Percentiles rank a stretch among this genome's conserved stretches.
Conservation (phyloP, 2,888 invertebrate species). For the Melitaea athalia region DNA sequence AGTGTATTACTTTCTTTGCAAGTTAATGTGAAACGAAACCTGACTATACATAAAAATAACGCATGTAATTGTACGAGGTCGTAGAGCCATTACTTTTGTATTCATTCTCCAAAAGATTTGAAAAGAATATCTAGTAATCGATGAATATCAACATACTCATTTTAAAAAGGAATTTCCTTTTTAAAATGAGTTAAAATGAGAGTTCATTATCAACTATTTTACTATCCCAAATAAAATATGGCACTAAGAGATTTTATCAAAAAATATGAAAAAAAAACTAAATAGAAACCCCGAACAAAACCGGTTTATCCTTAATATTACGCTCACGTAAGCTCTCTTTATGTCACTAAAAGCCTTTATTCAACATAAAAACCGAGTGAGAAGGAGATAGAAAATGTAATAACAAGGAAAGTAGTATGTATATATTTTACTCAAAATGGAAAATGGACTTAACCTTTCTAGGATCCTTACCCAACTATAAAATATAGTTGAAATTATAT, state of each 20-base stretch:
- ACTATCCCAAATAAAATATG: neutral
- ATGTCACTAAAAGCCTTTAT: constrained; percentile 27
- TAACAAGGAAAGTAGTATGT: neutral
- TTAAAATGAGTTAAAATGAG: too few species aligned
- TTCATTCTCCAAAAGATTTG: too few species aligned
- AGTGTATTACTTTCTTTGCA: too few species aligned
- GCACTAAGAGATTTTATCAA: neutral
- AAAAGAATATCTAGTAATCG: too few species aligned
- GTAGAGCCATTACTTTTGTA: too few species aligned
- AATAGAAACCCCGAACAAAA: constrained; percentile 2
- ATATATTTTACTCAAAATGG: neutral
- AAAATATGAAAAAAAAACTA: neutral
- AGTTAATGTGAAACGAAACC: too few species aligned
- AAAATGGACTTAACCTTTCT: neutral
- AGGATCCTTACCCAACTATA: neutral
- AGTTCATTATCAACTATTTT: too few species aligned
- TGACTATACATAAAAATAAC: too few species aligned
- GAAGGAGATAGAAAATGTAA: neutral
- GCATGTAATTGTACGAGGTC: too few species aligned
- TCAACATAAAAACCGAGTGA: constrained; percentile 23
- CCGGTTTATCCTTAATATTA: constrained; percentile 7
- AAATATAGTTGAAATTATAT: neutral
- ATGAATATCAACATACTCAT: too few species aligned
- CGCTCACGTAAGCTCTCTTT: constrained; percentile 21
- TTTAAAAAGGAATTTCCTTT: too few species aligned